These are phyloP conservation scores for Coregonus clupeaformis DNA, from an alignment of 2,113 vertebrate species.

Conservation along the genomic window DNA sequence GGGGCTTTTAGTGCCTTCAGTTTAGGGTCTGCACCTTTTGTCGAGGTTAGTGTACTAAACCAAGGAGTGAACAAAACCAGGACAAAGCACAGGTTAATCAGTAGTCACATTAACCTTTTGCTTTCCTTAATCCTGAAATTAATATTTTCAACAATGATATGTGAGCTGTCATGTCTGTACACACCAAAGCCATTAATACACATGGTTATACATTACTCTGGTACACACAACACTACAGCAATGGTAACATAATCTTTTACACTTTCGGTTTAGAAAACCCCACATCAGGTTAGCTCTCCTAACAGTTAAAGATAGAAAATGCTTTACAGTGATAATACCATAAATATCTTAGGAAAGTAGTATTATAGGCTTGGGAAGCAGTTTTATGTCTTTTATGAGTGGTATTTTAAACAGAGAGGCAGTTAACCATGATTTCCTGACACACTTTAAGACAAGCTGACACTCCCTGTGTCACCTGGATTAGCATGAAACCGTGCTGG, in stretches of 20 bases:
- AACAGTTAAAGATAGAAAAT: no score
- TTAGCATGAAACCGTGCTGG: neutral
- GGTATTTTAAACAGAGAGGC: neutral
- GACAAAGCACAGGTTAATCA: neutral
- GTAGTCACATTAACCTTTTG: neutral
- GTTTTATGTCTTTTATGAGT: neutral
- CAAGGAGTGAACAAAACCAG: neutral
- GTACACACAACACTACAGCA: neutral
- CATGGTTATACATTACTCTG: no score
- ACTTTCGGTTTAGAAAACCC: neutral
- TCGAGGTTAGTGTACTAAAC: no score
- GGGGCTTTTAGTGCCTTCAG: neutral
- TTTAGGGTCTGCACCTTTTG: neutral
- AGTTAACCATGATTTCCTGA: neutral
- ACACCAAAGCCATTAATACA: no score
- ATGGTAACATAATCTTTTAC: neutral
- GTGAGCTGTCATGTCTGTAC: neutral
- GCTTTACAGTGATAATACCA: no score
- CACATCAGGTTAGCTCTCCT: no score
- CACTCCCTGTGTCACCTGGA: neutral
- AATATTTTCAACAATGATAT: neutral
- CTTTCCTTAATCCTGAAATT: neutral
- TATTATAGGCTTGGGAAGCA: no score
- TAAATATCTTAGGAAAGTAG: no score
- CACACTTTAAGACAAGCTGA: slow-evolving; percentile 1